phyloP scores from a whole-genome alignment of 2,113 vertebrate genomes.

The Labeo rohita region DNA sequence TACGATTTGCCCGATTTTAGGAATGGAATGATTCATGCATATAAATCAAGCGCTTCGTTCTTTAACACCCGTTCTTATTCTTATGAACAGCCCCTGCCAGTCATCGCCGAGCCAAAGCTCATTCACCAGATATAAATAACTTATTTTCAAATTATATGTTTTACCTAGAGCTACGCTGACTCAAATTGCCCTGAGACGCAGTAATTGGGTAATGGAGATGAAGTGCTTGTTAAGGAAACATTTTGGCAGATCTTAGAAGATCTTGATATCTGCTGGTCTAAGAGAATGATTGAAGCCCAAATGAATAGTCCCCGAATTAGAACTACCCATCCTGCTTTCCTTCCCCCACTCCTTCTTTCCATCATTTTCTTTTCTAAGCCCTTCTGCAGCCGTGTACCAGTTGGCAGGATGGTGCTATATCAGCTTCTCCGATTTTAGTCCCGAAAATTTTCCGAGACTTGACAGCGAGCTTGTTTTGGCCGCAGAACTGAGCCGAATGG shows the following conservation, averaged over 20 bases:
- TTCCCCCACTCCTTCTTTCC: slow-evolving; percentile 21
- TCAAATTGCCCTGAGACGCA: slow-evolving; percentile 23
- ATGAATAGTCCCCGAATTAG: slow-evolving; percentile 32
- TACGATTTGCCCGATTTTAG: neutral
- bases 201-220: slow-evolving; percentile 46
- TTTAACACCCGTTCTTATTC: slow-evolving; percentile 17
- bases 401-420: slow-evolving; percentile 19
- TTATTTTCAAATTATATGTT: slow-evolving; percentile 59
- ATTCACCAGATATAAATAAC: slow-evolving; percentile 38
- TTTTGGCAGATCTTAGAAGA: slow-evolving; percentile 36
- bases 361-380: slow-evolving; percentile 32
- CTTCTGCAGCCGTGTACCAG: slow-evolving; percentile 2
- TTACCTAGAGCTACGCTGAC: slow-evolving; percentile 35
- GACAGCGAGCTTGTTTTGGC: slow-evolving; percentile 46
- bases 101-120: slow-evolving; percentile 34
- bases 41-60: neutral
- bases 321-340: neutral
- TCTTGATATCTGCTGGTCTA: slow-evolving; percentile 32
- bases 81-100: slow-evolving; percentile 45
- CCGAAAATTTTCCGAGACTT: slow-evolving; percentile 44
- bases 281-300: slow-evolving; percentile 33
- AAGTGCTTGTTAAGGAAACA: slow-evolving; percentile 38
- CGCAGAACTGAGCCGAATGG: slow-evolving; percentile 25
- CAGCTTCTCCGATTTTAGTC: slow-evolving; percentile 27
- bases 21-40: neutral